Evolutionary conservation across 2,888 invertebrate species (phyloP).

Genomic region (Eugnorisma glareosa): DNA sequence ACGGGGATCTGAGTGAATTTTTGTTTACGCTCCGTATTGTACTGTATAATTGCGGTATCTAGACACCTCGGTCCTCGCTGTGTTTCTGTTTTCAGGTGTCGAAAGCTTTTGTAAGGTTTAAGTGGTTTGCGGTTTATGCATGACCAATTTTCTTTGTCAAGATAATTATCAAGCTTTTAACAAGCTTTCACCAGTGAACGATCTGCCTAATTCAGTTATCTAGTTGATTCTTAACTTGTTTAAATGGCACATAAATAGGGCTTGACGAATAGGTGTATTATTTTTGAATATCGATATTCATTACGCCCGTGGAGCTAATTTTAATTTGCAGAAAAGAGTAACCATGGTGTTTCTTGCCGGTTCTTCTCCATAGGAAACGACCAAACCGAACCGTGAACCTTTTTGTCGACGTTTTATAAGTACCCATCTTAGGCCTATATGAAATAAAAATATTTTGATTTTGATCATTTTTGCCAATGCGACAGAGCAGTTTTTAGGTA

Average conservation of each 20-base stretch:
- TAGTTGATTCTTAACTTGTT: background rate
- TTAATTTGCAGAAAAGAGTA: no score
- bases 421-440: no score
- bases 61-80: background rate
- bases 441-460: no score
- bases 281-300: background rate
- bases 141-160: background rate
- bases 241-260: background rate
- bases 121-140: background rate
- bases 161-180: background rate
- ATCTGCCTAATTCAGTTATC: no score
- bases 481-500: background rate
- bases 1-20: conserved; percentile 35
- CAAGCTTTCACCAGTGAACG: background rate
- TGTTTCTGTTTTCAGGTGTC: background rate
- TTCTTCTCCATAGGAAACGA: no score
- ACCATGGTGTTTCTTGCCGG: no score
- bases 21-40: conserved; percentile 18
- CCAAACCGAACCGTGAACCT: no score
- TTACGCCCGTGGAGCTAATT: background rate
- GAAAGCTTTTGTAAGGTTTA: background rate
- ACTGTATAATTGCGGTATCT: conserved; percentile 8
- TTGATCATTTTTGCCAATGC: background rate
- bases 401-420: no score
- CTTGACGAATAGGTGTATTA: background rate